Base-by-base conservation (phyloP, 1,140 invertebrate species). In the Antheraea pernyi region DNA sequence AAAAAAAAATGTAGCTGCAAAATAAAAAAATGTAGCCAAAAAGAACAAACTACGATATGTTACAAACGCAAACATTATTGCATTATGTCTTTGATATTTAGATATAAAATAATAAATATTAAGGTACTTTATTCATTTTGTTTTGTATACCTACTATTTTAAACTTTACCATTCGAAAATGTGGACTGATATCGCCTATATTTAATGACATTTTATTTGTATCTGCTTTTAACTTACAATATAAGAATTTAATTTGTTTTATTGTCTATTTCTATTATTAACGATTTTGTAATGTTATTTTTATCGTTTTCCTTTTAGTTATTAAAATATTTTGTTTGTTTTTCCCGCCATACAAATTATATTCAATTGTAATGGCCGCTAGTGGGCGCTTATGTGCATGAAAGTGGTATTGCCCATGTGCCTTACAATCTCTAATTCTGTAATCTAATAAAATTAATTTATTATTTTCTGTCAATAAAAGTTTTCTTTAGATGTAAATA, bases 361-460 rank as follows among this genome's bases (percentile, higher is more conserved):
- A 42, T 48, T 67, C 75, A 66, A 74, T 36, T 37, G 53, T 46
- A 59, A 58, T 68, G 9, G 16, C 65, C 70, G n/a, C 68, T 77
- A 91, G 89, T 76, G 84, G 82, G 85, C 86, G 86, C 80, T 83
- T 67, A 61, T 68, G 67, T 80, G 59, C 53, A 58, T 79, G 71
- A 76, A 80, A 82, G 68, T 80, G 74, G 78, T 83, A 83, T 86
- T 76, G 76, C 81, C 85, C 81, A 81, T 83, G 84, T 91, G 82
- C 79, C 72, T 72, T 84, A 62, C 61, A 73, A 80, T 82, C 83
- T 81, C 58, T 61, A 65, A 22, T 36, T 36, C 72, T 78, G 76
- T 77, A 71, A 68, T 71, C 68, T 59, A 74, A 81, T 77, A 59
- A 73, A 73, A 76, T 9, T 69, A 61, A 70, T 69, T 70, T 82